Evolutionary conservation across 1,140 invertebrate genomes (phyloP), one percentile per base, ranked within the genome.

Genomic region (Acromyrmex charruanus): DNA sequence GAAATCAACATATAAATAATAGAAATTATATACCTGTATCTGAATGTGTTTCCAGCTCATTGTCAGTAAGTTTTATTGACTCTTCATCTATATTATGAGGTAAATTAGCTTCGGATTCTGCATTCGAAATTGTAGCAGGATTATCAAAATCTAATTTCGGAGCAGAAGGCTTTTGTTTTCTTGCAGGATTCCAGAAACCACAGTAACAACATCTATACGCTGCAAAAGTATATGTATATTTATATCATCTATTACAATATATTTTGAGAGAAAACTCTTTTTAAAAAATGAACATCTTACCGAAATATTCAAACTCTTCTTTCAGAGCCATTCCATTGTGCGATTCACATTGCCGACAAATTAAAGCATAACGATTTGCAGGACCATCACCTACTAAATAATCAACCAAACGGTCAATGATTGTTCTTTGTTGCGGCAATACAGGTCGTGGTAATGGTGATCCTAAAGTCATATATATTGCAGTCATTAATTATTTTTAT

Each of bases 261-360:
- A 72, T 63, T 14, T 74, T 77, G 1, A 35, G 25, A 14, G 2
- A 58, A 59, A 82, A 85, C 35, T 77, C 9, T 81, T 10, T 44
- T 14, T 51, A 16, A 25, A 44, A 87, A 21, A 77, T n/a, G 51
- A 87, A 21, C 10, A 61, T 18, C 51, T 84, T 85, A 75, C 97
- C 96, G 84, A 99, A 96, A 95, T 98, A 99, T 94, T 99, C 98
- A 96, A 99, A 99, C 93, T 99, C 99, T 95, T 99, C 99, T 93
- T 97, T 97, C 7, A 99, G 96, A 21, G 99, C 98, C 99, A 99
- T 99, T 88, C 99, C 99, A 96, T 99, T 99, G 94, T 99, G 99
- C 14, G 97, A 97, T 84, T 96, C 96, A 94, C 99, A 99, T 85
- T 98, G 96, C 49, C 96, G 96, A 95, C 99, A 99, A 93, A 99